phyloP scores from a whole-genome alignment of 2,113 vertebrate species.

The Ammodytes marinus region DNA sequence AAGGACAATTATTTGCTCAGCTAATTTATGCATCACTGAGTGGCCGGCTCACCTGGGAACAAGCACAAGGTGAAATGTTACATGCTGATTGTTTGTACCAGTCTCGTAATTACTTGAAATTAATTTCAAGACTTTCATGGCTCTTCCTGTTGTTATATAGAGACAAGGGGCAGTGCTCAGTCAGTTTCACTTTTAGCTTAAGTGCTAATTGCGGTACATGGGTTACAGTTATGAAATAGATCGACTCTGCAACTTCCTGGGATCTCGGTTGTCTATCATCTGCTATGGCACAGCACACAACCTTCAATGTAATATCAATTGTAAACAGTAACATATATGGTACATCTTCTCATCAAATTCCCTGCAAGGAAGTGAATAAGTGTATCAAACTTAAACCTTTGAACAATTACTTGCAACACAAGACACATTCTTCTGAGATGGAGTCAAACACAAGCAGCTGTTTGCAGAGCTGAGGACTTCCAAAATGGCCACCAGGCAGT shows the following conservation, averaged over 20 bases:
- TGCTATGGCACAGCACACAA: too few relatives aligned
- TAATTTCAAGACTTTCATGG: neutral
- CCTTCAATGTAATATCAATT: too few relatives aligned
- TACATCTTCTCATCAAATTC: neutral
- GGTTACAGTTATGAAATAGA: too few relatives aligned
- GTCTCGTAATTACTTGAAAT: constrained; percentile 9
- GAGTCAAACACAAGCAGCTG: constrained; percentile 6
- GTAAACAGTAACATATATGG: too few relatives aligned
- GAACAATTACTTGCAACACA: neutral
- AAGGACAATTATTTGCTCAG: constrained; percentile 5
- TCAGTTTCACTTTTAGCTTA: neutral
- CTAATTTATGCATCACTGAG: constrained; percentile 3
- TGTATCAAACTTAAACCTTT: neutral
- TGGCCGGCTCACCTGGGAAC: neutral
- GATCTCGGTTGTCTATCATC: too few relatives aligned
- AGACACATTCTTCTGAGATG: neutral
- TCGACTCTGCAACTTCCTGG: too few relatives aligned
- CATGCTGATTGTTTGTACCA: neutral
- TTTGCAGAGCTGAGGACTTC: neutral
- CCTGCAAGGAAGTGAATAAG: neutral
- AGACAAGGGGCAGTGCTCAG: neutral
- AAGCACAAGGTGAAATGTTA: constrained; percentile 14
- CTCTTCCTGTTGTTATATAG: neutral
- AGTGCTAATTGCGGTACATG: too few relatives aligned
- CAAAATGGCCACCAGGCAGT: constrained; percentile 37